Evolutionary conservation across 2,797 vertebrate genomes (phyloP).

Genomic region (Sarcophilus harrisii): DNA sequence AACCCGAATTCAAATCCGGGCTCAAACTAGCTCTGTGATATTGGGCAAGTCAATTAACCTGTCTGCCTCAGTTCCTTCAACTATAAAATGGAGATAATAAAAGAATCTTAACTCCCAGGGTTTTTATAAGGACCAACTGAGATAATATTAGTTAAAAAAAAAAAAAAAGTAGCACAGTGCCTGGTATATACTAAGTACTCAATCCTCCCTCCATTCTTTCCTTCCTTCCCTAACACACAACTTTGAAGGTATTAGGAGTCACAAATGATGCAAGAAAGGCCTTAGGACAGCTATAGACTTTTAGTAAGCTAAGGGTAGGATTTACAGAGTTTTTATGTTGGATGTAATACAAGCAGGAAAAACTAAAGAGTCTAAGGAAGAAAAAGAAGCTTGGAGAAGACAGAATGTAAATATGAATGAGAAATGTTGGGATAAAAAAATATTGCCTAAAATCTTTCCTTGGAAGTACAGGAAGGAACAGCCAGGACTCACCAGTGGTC

Average conservation of each 20-base stretch:
- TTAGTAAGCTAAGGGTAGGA: not conserved
- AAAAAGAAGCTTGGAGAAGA: not conserved
- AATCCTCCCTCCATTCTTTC: not conserved
- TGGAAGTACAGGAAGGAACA: not conserved
- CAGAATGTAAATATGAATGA: not conserved
- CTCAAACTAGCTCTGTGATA: not conserved
- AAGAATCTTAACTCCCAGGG: not conserved
- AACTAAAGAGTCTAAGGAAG: not conserved
- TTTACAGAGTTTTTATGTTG: not conserved
- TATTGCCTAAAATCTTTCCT: not conserved
- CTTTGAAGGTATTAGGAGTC: constrained; percentile 18
- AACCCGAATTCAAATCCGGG: not conserved
- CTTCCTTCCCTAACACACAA: not conserved
- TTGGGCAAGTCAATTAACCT: not conserved
- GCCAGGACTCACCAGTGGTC: constrained; percentile 91
- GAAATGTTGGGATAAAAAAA: not conserved
- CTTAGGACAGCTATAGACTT: not conserved
- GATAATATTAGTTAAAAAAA: not conserved
- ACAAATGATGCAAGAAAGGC: not conserved
- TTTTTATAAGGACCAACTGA: not conserved
- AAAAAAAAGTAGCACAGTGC: not conserved
- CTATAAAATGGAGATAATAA: not conserved
- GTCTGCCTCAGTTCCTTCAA: not conserved
- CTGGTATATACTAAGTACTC: not conserved
- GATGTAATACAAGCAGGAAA: constrained; percentile 1